Evolutionary conservation across 2,888 invertebrate species (phyloP).

Genomic region (Cerceris rybyensis): DNA sequence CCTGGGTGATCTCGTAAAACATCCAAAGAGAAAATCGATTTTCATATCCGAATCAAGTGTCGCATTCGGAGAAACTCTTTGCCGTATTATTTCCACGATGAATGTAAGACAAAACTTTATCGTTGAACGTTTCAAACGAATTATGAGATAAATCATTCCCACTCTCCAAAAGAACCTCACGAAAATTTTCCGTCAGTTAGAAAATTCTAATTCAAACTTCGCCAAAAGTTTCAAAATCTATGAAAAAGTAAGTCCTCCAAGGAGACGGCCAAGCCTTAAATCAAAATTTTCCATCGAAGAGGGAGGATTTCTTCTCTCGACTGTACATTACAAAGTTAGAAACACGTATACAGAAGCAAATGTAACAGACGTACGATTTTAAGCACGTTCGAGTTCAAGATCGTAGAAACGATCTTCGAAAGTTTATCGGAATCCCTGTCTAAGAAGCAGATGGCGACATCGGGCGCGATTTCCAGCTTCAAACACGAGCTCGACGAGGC

Average conservation of each 20-base stretch:
- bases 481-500: slow-evolving; percentile 9
- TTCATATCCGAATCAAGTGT: slow-evolving; percentile 5
- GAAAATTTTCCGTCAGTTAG: background rate
- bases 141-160: background rate
- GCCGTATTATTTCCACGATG: too few species aligned
- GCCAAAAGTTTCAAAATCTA: background rate
- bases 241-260: background rate
- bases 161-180: background rate
- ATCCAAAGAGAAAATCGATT: too few species aligned
- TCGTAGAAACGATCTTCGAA: slow-evolving; percentile 46
- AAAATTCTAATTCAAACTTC: background rate
- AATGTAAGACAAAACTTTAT: too few species aligned
- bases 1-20: background rate
- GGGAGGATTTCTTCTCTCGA: background rate
- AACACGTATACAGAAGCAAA: slow-evolving; percentile 1
- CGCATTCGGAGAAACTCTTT: background rate
- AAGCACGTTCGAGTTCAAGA: slow-evolving; percentile 31
- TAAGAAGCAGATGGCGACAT: slow-evolving; percentile 35
- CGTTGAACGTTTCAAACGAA: too few species aligned
- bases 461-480: slow-evolving; percentile 7
- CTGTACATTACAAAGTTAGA: background rate
- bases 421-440: slow-evolving; percentile 37
- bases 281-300: background rate
- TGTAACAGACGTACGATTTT: background rate
- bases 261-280: background rate